Percentiles rank a stretch among this genome's conserved stretches.
phyloP scores from a whole-genome alignment of 2,888 invertebrate species.

The Linyphia triangularis region DNA sequence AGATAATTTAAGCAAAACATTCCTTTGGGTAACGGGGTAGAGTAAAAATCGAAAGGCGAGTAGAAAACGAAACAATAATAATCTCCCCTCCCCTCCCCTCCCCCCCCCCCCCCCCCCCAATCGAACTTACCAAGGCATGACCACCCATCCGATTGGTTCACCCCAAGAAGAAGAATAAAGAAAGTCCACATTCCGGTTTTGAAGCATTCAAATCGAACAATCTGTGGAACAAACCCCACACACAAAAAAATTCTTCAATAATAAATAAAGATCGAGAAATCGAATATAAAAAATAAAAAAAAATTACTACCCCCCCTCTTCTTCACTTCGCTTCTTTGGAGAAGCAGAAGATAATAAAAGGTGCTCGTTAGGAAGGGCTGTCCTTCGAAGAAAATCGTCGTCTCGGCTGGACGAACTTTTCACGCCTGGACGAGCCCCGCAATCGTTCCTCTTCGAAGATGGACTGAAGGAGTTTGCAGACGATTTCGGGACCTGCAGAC shows the following conservation, averaged over 20 bases:
- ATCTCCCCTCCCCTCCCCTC: not conserved
- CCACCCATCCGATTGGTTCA: slow-evolving; percentile 10
- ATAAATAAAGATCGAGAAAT: not conserved
- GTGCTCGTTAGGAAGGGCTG: slow-evolving; percentile 41
- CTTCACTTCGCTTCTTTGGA: not conserved
- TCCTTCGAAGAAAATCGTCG: slow-evolving; percentile 41
- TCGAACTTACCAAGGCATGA: slow-evolving; percentile 42
- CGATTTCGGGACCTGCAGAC: slow-evolving; percentile 23
- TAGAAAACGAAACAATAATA: not conserved
- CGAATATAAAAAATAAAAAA: slow-evolving; percentile 5
- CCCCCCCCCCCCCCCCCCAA: not conserved
- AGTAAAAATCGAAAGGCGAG: no score
- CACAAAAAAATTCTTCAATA: not conserved
- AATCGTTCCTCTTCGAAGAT: not conserved
- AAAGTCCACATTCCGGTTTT: slow-evolving; percentile 18
- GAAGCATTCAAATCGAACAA: not conserved
- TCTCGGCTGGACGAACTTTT: slow-evolving; percentile 65
- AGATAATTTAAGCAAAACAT: not conserved
- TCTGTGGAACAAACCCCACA: not conserved
- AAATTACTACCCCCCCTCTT: not conserved
- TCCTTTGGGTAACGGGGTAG: not conserved
- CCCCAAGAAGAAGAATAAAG: not conserved
- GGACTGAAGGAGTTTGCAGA: not conserved
- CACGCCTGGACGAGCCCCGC: slow-evolving; percentile 43
- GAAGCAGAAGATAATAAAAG: not conserved